Percentiles rank a stretch among this genome's conserved stretches.
These are phyloP conservation scores for Geococcyx californianus DNA, from an alignment of 2,113 vertebrate genomes.

Conservation along the genomic window DNA sequence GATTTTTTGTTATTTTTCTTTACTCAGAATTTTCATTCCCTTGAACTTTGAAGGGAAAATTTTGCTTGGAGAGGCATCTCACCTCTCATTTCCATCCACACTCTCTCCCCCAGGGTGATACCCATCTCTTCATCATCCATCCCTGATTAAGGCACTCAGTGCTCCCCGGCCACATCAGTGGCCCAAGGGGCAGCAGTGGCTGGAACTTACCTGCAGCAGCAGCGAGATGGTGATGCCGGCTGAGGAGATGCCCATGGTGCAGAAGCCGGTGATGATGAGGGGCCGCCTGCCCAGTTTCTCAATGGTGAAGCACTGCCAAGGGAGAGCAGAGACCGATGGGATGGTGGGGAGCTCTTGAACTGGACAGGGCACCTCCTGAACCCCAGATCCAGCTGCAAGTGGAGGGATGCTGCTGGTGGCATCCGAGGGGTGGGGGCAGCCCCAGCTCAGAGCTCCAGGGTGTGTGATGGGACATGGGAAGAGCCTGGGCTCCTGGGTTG, in stretches of 20 bases:
- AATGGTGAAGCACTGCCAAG: constrained; percentile 84
- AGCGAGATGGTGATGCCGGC: constrained; percentile 84
- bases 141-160: background rate
- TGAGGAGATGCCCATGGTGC: constrained; percentile 86
- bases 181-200: background rate
- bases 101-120: background rate
- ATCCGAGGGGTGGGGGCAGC: background rate
- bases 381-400: background rate
- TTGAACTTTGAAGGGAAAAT: background rate
- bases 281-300: constrained; percentile 85
- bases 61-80: background rate
- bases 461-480: background rate
- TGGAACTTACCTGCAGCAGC: constrained; percentile 80
- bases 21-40: background rate
- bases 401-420: accelerated
- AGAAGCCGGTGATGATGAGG: constrained; percentile 86
- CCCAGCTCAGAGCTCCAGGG: background rate
- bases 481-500: background rate
- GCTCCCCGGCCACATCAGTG: accelerated
- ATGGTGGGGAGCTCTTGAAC: background rate
- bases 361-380: accelerated
- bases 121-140: background rate
- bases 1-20: background rate
- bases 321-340: background rate
- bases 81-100: accelerated